Evolutionary conservation across 1,140 invertebrate genomes (phyloP), one percentile per base, ranked within the genome.

Genomic region (Musca domestica): DNA sequence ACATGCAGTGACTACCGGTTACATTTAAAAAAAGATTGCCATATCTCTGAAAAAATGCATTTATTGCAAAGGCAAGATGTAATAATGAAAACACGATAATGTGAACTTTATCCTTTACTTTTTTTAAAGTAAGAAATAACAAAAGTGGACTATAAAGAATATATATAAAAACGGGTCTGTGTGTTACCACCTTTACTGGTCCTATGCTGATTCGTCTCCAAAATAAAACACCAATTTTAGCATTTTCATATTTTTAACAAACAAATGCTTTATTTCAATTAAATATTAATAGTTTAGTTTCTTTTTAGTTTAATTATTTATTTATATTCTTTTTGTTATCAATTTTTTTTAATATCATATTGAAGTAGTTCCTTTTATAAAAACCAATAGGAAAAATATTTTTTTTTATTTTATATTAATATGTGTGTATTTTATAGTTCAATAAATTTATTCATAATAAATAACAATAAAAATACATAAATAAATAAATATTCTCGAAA

Each of bases 201-300:
- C n/a, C n/a, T n/a, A n/a, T n/a, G n/a, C n/a, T n/a, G 10, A 46
- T 2, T 46, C 41, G 10, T 30, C 54, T 17, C 23, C 10, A 34
- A 5, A 61, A 17, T 49, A 67, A 58, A 68, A 68, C 58, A 64
- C 5, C 25, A 51, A 15, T 23, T 5, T 41, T 61, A 49, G 25
- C n/a, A 51, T 51, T 52, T 22, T 52, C 19, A 68, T 68, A 63
- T 68, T 67, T 41, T 58, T 68, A 68, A 51, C 61, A 56, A 64
- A 68, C 58, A 68, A 64, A 52, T 68, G 25, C 52, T 68, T 56
- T 41, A 41, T 41, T 56, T 64, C 17, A 41, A 22, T 25, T n/a
- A 30, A 61, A 54, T 68, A 23, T 51, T 19, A 9, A 15, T 66
- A 66, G 17, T 48, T 68, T 52, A n/a, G n/a, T 67, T 49, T 27